phyloP scores from a whole-genome alignment of 2,888 invertebrate species.

The Netelia inedita region DNA sequence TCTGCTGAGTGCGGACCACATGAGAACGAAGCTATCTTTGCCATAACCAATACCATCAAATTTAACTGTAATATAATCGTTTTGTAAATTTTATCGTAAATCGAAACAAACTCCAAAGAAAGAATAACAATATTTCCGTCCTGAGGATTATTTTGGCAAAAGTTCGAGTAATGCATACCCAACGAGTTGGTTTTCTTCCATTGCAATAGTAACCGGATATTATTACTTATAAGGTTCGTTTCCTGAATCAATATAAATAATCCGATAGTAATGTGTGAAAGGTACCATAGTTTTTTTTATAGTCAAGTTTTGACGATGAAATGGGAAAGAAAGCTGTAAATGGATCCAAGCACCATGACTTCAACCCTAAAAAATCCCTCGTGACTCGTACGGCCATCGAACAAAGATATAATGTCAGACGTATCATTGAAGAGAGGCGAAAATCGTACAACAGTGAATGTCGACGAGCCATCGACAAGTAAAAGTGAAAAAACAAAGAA shows the following conservation, averaged over 20 bases:
- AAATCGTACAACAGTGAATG: not conserved
- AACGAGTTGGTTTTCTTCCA: not conserved
- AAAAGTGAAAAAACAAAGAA: conserved; percentile 50
- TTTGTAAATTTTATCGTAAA: not conserved
- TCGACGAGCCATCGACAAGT: conserved; percentile 41
- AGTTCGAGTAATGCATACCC: not conserved
- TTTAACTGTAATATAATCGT: conserved; percentile 41
- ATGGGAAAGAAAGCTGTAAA: conserved; percentile 12
- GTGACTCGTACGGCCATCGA: not conserved
- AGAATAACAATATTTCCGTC: conserved; percentile 1
- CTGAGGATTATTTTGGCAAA: not conserved
- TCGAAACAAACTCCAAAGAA: not conserved
- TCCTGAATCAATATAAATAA: too few species aligned
- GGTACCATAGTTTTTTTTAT: not conserved
- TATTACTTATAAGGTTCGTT: too few species aligned
- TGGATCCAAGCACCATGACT: conserved; percentile 32
- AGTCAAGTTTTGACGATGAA: not conserved
- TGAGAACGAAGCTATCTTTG: conserved; percentile 19
- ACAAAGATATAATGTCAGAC: conserved; percentile 44
- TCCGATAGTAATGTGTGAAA: not conserved
- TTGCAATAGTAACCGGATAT: too few species aligned
- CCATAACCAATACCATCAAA: conserved; percentile 58
- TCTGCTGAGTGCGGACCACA: conserved; percentile 49
- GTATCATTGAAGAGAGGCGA: conserved; percentile 27
- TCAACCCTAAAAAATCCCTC: conserved; percentile 14